phyloP scores from a whole-genome alignment of 2,113 vertebrate species.

The Heloderma charlesbogerti region DNA sequence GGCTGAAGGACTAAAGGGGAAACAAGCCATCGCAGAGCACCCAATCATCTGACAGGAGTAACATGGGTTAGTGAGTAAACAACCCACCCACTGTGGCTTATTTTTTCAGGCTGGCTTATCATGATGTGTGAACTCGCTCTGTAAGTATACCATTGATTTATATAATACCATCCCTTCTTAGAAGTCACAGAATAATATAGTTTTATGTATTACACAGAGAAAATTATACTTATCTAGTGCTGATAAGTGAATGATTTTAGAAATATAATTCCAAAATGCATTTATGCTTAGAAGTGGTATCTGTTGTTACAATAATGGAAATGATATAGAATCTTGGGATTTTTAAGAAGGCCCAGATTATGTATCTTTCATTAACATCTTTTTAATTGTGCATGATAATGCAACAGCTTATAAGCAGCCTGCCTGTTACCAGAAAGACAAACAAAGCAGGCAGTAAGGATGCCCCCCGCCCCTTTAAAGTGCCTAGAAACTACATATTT shows the following conservation, averaged over 20 bases:
- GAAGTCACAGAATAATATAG: not conserved
- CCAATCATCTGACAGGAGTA: no score
- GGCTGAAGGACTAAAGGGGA: no score
- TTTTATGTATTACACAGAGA: not conserved
- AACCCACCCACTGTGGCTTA: no score
- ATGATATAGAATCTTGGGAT: not conserved
- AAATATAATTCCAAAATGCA: not conserved
- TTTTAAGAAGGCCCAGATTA: conserved; percentile 18
- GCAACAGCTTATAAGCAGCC: conserved; percentile 10
- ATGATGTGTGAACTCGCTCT: no score
- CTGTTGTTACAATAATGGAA: not conserved
- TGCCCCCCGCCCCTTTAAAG: conserved; percentile 5
- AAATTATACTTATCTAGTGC: not conserved
- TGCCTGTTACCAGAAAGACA: conserved; percentile 30
- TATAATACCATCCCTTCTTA: not conserved
- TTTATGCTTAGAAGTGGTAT: not conserved
- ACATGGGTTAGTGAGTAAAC: no score
- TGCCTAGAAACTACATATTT: not conserved
- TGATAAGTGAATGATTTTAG: not conserved
- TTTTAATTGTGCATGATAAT: not conserved
- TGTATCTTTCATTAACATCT: conserved; percentile 19
- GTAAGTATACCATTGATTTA: not conserved
- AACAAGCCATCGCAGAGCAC: no score
- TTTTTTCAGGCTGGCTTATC: no score
- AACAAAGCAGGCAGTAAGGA: conserved; percentile 17